Conservation (phyloP, 2,797 vertebrate species). For the Falco columbarius region DNA sequence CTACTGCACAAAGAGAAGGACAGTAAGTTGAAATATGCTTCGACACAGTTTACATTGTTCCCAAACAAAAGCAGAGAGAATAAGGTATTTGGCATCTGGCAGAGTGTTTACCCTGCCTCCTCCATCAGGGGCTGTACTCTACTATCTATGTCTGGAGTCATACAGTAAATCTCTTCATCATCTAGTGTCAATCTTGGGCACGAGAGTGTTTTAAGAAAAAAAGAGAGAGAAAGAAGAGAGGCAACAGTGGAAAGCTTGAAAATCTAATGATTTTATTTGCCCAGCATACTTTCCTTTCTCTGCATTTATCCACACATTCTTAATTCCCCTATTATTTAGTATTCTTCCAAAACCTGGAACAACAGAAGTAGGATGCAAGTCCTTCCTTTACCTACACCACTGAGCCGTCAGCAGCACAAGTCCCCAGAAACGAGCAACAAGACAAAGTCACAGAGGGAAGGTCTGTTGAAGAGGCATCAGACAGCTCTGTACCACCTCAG, state of each 20-base stretch:
- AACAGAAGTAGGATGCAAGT: neutral
- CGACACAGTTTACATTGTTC: neutral
- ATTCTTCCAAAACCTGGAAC: neutral
- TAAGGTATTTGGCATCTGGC: accelerated
- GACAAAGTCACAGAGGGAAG: neutral
- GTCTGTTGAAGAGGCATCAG: neutral
- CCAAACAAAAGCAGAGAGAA: neutral
- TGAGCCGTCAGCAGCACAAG: neutral
- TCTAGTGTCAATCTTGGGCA: neutral
- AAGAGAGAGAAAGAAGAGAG: accelerated
- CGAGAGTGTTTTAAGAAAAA: accelerated
- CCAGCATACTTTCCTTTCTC: neutral
- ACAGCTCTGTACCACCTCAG: neutral
- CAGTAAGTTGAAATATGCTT: neutral
- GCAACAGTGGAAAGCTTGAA: neutral
- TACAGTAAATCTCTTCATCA: neutral
- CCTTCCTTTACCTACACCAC: neutral
- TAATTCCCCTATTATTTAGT: neutral
- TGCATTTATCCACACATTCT: neutral
- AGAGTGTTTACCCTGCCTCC: neutral
- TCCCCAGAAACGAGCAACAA: neutral
- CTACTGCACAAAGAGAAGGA: neutral
- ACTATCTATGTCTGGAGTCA: neutral
- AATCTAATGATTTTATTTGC: neutral
- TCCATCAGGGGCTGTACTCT: neutral